These are phyloP conservation scores for Lichenostomus cassidix DNA, from an alignment of 2,113 vertebrate genomes.

Conservation along the genomic window DNA sequence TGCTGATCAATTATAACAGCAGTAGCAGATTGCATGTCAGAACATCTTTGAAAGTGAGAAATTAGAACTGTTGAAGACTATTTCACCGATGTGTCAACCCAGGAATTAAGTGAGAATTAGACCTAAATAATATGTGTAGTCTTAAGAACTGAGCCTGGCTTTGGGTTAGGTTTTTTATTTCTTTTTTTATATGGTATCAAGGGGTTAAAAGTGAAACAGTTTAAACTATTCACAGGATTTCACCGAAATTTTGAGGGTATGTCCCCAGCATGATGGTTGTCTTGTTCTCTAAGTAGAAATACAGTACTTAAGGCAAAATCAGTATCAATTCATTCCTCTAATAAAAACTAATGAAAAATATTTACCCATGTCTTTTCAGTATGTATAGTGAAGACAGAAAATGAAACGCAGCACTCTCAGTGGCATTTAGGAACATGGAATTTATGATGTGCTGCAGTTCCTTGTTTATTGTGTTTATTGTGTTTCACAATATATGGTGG, in stretches of 20 bases:
- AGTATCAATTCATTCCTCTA: background rate
- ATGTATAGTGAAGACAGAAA: background rate
- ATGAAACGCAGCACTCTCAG: background rate
- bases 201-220: background rate
- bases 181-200: background rate
- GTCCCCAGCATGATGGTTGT: background rate
- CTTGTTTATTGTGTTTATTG: background rate
- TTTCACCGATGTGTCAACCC: background rate
- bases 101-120: conserved; percentile 2
- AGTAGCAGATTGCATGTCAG: background rate
- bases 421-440: background rate
- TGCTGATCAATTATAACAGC: background rate
- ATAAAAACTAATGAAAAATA: background rate
- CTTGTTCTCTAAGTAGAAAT: background rate
- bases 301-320: background rate
- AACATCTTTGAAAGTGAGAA: conserved; percentile 16
- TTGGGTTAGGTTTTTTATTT: background rate
- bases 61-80: background rate
- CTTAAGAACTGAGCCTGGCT: background rate
- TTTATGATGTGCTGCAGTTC: background rate
- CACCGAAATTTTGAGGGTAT: background rate
- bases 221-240: background rate
- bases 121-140: background rate
- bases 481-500: background rate
- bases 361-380: background rate